These are phyloP conservation scores for Morinoia aosen DNA, from an alignment of 2,888 invertebrate species.

Conservation along the genomic window DNA sequence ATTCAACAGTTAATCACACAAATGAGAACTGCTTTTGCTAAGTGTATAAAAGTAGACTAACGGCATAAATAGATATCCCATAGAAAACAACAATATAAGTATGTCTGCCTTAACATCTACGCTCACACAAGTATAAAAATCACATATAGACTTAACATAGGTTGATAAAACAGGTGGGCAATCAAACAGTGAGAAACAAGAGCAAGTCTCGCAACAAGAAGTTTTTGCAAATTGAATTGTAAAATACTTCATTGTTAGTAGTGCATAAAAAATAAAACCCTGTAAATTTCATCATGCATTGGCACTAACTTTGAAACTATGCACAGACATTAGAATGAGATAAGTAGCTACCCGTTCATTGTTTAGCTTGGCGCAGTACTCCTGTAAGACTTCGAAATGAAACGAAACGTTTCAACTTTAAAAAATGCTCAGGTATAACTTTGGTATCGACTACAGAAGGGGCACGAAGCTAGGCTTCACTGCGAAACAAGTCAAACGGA, in stretches of 20 bases:
- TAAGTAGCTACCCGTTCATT: background rate
- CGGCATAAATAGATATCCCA: constrained; percentile 5
- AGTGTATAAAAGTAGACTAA: background rate
- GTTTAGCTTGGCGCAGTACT: background rate
- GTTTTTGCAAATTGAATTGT: background rate
- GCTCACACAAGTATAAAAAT: constrained; percentile 16
- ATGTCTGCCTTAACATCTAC: background rate
- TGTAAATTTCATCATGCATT: background rate
- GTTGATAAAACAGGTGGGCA: background rate
- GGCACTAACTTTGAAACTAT: background rate
- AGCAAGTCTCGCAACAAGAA: background rate
- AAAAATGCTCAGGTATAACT: background rate
- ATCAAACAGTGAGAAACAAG: background rate
- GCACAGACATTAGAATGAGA: background rate
- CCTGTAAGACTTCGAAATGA: background rate
- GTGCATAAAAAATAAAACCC: background rate
- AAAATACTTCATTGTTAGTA: background rate
- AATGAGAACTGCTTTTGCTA: background rate
- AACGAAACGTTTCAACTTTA: background rate
- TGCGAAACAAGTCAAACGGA: background rate
- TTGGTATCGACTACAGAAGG: background rate
- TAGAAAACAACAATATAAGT: constrained; percentile 15
- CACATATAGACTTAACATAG: constrained; percentile 26
- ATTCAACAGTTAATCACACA: background rate
- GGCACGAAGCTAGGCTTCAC: background rate